Evolutionary conservation across 2,797 vertebrate species (phyloP), one percentile per base, ranked within the genome.

Genomic region (Eleutherodactylus coqui): DNA sequence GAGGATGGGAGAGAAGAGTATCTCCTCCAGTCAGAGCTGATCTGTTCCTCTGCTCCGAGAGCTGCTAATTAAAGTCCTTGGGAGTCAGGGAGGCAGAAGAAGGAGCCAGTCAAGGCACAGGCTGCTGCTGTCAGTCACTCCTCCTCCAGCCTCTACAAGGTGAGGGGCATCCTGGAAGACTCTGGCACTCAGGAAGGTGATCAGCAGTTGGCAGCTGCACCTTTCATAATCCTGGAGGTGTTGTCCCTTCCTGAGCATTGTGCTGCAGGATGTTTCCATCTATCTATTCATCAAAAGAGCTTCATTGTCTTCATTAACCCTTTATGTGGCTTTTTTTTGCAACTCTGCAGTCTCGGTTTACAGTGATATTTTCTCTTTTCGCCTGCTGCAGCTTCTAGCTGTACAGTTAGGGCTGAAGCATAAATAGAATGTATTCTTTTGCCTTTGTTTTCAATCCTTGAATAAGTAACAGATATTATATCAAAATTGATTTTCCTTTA

Each of bases 11-110:
- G 43, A 47, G 69, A 38, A 43, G 69, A 14, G 32, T 64, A 21
- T 7, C 64, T 81, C 60, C 64, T 72, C 19, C 32, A 80, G 64
- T 60, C 77, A 34, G 67, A 24, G 53, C 84, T 47, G 27, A 75
- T 86, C 69, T 86, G 38, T 13, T 45, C 29, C 69, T 9, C 73
- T 47, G 53, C 67, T 36, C n/a, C 24, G 5, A 85, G 49, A 78
- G 78, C 84, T 75, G 84, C 77, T 86, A 80, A 80, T 86, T 80
- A 86, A 82, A 86, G 78, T 82, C 79, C 45, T 76, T 86, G 85
- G 53, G 69, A 86, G 78, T 34, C 41, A 36, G 78, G 84, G 78
- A 81, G 9, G 78, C 55, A 67, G 58, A 32, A 41, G 62, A 82
- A 67, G 36, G 85, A 86, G 70, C 70, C 85, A 86, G 79, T 82